These are phyloP conservation scores for Rhynchophorus ferrugineus DNA, from an alignment of 1,140 invertebrate genomes.

Conservation along the genomic window DNA sequence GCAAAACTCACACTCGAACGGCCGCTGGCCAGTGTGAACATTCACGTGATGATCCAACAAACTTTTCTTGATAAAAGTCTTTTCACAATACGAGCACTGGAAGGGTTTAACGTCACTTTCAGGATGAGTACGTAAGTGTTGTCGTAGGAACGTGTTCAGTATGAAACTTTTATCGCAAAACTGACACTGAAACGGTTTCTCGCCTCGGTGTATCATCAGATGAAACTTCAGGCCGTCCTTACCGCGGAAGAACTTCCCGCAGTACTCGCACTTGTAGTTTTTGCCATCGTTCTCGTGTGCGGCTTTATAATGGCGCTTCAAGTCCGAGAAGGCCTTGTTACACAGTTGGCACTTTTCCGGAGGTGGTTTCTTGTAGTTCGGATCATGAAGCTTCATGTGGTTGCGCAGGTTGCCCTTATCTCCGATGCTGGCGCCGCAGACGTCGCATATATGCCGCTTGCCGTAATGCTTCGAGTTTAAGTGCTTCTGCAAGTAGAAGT, in stretches of 20 bases:
- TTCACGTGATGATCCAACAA: slow-evolving; percentile 47
- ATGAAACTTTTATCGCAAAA: slow-evolving; percentile 18
- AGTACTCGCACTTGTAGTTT: slow-evolving; percentile 19
- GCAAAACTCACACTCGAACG: slow-evolving; percentile 43
- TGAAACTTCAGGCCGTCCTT: slow-evolving; percentile 19
- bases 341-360: slow-evolving; percentile 32
- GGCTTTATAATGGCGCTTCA: slow-evolving; percentile 51
- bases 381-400: slow-evolving; percentile 55
- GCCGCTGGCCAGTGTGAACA: slow-evolving; percentile 41
- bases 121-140: slow-evolving; percentile 18
- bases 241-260: slow-evolving; percentile 13
- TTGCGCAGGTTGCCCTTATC: slow-evolving; percentile 43
- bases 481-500: slow-evolving; percentile 10
- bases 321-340: slow-evolving; percentile 24
- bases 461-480: slow-evolving; percentile 20
- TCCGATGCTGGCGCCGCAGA: slow-evolving; percentile 67
- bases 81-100: slow-evolving; percentile 43
- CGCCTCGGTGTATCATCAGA: slow-evolving; percentile 16
- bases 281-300: slow-evolving; percentile 18
- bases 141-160: slow-evolving; percentile 13
- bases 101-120: slow-evolving; percentile 18
- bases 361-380: slow-evolving; percentile 50
- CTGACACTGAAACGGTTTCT: slow-evolving; percentile 18
- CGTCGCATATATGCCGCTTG: slow-evolving; percentile 23
- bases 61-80: slow-evolving; percentile 42